Conservation (phyloP, 1,140 invertebrate genomes). For the Adoxophyes honmai region DNA sequence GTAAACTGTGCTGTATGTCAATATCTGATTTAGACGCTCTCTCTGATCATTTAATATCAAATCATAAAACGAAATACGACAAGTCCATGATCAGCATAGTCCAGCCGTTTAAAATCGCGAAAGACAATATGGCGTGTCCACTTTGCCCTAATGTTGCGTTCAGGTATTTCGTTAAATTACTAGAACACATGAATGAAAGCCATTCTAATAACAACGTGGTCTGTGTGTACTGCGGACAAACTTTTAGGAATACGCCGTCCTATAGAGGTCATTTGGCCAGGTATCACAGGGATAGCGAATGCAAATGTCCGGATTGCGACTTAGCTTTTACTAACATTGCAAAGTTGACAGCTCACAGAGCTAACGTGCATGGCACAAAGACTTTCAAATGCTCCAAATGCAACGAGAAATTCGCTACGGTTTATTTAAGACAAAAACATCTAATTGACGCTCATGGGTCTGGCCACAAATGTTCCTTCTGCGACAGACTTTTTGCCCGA, state of each 20-base stretch:
- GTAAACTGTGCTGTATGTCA: neutral
- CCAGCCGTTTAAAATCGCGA: slow-evolving; percentile 57
- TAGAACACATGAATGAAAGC: slow-evolving; percentile 63
- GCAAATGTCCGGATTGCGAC: slow-evolving; percentile 56
- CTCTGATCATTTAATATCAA: neutral
- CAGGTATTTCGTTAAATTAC: slow-evolving; percentile 58
- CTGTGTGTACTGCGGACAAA: slow-evolving; percentile 64
- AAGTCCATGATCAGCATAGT: slow-evolving; percentile 57
- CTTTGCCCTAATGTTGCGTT: slow-evolving; percentile 55
- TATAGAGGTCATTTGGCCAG: slow-evolving; percentile 59
- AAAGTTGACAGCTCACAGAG: slow-evolving; percentile 60
- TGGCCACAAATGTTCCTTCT: slow-evolving; percentile 58
- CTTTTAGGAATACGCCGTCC: slow-evolving; percentile 60
- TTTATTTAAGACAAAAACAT: slow-evolving; percentile 63
- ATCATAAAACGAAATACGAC: slow-evolving; percentile 25
- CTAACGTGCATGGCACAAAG: slow-evolving; percentile 54
- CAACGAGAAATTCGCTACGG: slow-evolving; percentile 50
- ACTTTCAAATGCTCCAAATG: slow-evolving; percentile 63
- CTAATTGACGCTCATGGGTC: slow-evolving; percentile 57
- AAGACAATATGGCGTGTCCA: slow-evolving; percentile 62
- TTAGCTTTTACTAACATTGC: slow-evolving; percentile 60
- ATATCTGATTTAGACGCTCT: neutral
- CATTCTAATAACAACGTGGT: slow-evolving; percentile 67
- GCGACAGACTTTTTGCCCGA: slow-evolving; percentile 59
- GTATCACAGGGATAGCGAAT: slow-evolving; percentile 55